Evolutionary conservation across 2,113 vertebrate genomes (phyloP), one percentile per base, ranked within the genome.

Genomic region (Oryzias javanicus): DNA sequence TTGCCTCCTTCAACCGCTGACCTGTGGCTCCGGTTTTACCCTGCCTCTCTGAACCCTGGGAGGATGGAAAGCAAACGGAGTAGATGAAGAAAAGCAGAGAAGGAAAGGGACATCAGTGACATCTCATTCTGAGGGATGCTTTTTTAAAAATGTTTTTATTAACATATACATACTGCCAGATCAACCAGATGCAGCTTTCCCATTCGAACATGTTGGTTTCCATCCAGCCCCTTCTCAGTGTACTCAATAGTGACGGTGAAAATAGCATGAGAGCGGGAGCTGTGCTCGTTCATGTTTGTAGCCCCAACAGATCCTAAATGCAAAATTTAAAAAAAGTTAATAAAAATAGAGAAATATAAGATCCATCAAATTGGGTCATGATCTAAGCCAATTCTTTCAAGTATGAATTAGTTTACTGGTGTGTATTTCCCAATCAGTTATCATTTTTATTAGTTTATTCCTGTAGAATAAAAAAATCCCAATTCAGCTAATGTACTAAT

Each of bases 201-300:
- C 97, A 99, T 98, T 70, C 96, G 92, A 52, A 99, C 96, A 1
- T 98, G 96, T 84, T 98, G 96, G 81, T 98, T 94, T 0, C 96
- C 97, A 64, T 99, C 97, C 0, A 97, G 78, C 0, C 97, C 97
- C 72, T 99, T 98, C 80, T 99, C 97, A 0, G 96, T 98, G 88
- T 97, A 98, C 79, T 99, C 97, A 0, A 99, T 98, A 35, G 97
- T 99, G 74, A 99, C 98, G 0, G 96, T 98, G 84, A 99, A 99
- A 83, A 99, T 98, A 57, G 97, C 97, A 0, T 99, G 97, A 0
- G 97, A 99, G 4, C 97, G 95, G 2, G 97, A 99, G 75, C 97
- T 99, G 87, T 99, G 97, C 67, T 99, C 97, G 0, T 99, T 99
- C 97, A 99, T 99, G 76, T 99, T 98, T 4, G 97, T 99, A 55